Conservation (phyloP, 2,888 invertebrate species). For the Troilus luridus region DNA sequence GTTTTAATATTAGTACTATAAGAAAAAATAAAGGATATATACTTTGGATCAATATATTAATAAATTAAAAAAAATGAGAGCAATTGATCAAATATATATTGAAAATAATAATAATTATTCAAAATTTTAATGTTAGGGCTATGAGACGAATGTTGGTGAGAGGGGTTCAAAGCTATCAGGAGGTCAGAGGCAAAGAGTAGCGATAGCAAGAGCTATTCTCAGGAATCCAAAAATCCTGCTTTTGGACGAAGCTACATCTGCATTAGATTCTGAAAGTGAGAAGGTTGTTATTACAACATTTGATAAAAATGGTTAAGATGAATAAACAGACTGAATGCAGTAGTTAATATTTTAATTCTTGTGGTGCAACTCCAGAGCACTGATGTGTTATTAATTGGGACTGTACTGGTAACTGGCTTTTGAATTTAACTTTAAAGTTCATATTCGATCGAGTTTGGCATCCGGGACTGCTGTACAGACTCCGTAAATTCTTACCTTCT, state of each 20-base stretch:
- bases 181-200: slow-evolving; percentile 72
- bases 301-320: background rate
- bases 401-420: too few relatives aligned
- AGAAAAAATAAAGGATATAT: too few relatives aligned
- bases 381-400: too few relatives aligned
- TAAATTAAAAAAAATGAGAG: too few relatives aligned
- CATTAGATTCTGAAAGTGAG: slow-evolving; percentile 73
- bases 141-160: slow-evolving; percentile 72
- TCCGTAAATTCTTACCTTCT: too few relatives aligned
- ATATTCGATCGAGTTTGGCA: too few relatives aligned
- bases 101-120: too few relatives aligned
- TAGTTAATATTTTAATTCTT: background rate
- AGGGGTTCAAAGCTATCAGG: slow-evolving; percentile 69
- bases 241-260: slow-evolving; percentile 73
- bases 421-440: too few relatives aligned
- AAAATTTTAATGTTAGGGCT: slow-evolving; percentile 67
- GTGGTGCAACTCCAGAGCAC: background rate
- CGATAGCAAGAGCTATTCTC: slow-evolving; percentile 73
- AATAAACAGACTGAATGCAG: background rate
- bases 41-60: too few relatives aligned
- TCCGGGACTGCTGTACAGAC: too few relatives aligned
- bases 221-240: slow-evolving; percentile 71
- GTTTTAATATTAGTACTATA: too few relatives aligned
- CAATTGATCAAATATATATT: too few relatives aligned
- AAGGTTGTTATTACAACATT: slow-evolving; percentile 64